Base-by-base conservation (phyloP, 2,113 vertebrate genomes). In the Vanacampus margaritifer region DNA sequence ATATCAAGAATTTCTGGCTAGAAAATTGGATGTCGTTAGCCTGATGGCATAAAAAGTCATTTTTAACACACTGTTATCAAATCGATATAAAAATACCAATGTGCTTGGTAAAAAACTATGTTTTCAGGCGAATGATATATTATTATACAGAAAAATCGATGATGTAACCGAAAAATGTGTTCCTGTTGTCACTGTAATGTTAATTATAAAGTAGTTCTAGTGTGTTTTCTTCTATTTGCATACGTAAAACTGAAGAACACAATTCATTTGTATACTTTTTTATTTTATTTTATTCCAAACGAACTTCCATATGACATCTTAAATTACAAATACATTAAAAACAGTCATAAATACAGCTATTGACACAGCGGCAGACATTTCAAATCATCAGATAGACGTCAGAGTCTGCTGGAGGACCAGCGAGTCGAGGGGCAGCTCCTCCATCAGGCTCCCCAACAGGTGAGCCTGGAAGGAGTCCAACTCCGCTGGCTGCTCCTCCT, bases 371-470 rank as follows among this genome's bases (percentile, higher is more conserved):
- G 24, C 14, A 11, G 14, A 56, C 26, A 57, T 57, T 57, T 32
- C 7, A 57, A 57, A 17, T 1, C 23, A 24, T 54, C 51, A 54
- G 12, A 26, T 24, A 8, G 45, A n/a, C 7, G 28, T 68, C 61
- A 60, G 66, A 43, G 39, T 78, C 37, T 69, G 71, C 50, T 48
- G 66, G 7, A 81, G 72, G 43, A 63, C 65, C 76, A 84, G 63
- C 6, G 65, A 6, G 59, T 74, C 62, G 0, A 83, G 81, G 65
- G 69, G 62, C 54, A 62, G 59, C 1, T 17, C 6, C 3, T 79
- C 75, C 12, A 2, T 1, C 46, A 81, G 66, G 36, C 61, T 54
- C 5, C 53, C 71, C 70, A 0, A 43, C 2, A 62, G n/a, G 11
- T 43, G n/a, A 62, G 23, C n/a, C 60, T 43, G 60, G 13, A 62